Evolutionary conservation across 2,113 vertebrate genomes (phyloP), one percentile per base, ranked within the genome.

Genomic region (Planiliza haematocheilus): DNA sequence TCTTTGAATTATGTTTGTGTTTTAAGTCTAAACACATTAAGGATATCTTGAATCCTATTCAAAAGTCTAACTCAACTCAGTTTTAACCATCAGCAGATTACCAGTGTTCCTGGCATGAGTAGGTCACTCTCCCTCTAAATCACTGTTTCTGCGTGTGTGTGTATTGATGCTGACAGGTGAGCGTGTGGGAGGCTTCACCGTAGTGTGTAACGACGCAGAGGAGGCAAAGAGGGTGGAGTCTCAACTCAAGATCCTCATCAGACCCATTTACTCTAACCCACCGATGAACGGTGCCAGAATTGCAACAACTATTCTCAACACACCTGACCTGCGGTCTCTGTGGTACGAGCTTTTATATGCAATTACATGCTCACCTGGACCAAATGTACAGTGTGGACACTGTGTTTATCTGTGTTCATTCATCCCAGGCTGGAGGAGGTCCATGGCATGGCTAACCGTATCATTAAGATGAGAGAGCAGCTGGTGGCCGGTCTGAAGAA

Each of bases 191-290:
- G 97, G 97, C 66, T 99, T 99, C 92, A 96, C 94, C 0, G 89
- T 98, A 48, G 83, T 99, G 81, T 99, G 97, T 89, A 95, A 91
- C 0, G 96, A 97, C 0, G 77, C 89, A 0, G 97, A 99, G 1
- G 97, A 99, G 88, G 96, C 97, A 52, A 99, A 98, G 89, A 92
- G 96, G 45, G 97, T 99, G 0, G 98, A 99, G 60, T 99, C 98
- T 0, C 98, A 99, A 81, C 88, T 99, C 60, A 99, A 99, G 92
- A 99, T 99, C 84, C 94, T 99, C 56, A 98, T 99, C 87, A 95
- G 98, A 10, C 97, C 98, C 77, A 96, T 99, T 92, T 99, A 99
- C 80, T 99, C 98, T 84, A 99, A 99, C 88, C 97, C 98, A 0
- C 98, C 98, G 1, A 16, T 99, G 85, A 97, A 97, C 0, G 98